Evolutionary conservation across 2,888 invertebrate species (phyloP).

Genomic region (Microplitis manilae): DNA sequence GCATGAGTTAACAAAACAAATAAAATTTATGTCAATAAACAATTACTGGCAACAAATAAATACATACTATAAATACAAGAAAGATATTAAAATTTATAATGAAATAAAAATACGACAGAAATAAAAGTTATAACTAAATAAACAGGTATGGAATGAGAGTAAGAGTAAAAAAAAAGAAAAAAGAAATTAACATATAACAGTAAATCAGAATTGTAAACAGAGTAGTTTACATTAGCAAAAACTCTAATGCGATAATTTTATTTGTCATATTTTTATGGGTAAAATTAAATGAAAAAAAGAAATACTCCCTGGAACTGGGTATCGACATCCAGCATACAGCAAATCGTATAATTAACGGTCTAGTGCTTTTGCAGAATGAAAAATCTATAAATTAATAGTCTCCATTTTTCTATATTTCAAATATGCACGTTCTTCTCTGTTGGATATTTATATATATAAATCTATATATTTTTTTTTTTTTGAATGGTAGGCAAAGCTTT

Average conservation of each 20-base stretch:
- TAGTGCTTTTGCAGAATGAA: constrained; percentile 32
- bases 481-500: constrained; percentile 17
- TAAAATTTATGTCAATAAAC: no score
- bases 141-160: neutral
- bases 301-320: neutral
- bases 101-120: neutral
- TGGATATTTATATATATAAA: neutral
- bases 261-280: neutral
- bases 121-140: no score
- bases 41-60: no score
- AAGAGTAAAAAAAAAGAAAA: constrained; percentile 4
- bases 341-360: constrained; percentile 31
- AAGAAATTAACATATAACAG: neutral
- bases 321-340: constrained; percentile 30
- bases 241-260: neutral
- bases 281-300: neutral
- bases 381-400: constrained; percentile 35
- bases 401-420: constrained; percentile 24
- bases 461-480: neutral
- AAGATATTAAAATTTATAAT: neutral
- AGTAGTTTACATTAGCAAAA: neutral
- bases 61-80: no score
- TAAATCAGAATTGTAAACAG: neutral
- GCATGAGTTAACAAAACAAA: no score
- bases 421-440: constrained; percentile 9